phyloP scores from a whole-genome alignment of 2,113 vertebrate species.

The Steatornis caripensis region DNA sequence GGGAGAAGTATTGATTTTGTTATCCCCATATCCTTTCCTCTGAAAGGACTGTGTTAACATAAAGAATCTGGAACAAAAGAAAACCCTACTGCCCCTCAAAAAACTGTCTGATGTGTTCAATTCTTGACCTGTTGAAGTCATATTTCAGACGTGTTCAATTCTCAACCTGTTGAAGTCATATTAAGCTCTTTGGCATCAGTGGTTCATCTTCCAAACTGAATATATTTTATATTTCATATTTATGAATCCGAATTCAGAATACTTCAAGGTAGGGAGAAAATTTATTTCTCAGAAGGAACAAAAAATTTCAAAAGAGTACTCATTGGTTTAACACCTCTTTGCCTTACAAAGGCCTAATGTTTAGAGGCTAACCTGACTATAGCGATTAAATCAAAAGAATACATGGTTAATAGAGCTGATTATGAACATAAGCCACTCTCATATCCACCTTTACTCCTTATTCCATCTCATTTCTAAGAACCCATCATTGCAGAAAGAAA shows the following conservation, averaged over 20 bases:
- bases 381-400: constrained; percentile 2
- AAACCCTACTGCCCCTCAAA: not conserved
- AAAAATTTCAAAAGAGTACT: not conserved
- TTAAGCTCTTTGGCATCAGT: not conserved
- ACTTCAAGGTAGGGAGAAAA: not conserved
- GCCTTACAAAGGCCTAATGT: not conserved
- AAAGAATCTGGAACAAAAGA: not conserved
- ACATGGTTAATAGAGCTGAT: not conserved
- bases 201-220: not conserved
- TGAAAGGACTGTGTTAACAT: not conserved
- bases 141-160: not conserved
- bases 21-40: not conserved
- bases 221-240: not conserved
- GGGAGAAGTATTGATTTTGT: not conserved
- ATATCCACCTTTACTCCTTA: not conserved
- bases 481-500: not conserved
- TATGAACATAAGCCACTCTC: not conserved
- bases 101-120: not conserved
- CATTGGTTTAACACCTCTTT: not conserved
- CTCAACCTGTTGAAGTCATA: not conserved
- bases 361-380: not conserved
- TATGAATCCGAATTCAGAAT: not conserved
- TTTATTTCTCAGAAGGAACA: not conserved
- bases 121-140: not conserved
- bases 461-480: not conserved